These are phyloP conservation scores for Lithophane semibrunnea DNA, from an alignment of 2,888 invertebrate species.

Conservation along the genomic window DNA sequence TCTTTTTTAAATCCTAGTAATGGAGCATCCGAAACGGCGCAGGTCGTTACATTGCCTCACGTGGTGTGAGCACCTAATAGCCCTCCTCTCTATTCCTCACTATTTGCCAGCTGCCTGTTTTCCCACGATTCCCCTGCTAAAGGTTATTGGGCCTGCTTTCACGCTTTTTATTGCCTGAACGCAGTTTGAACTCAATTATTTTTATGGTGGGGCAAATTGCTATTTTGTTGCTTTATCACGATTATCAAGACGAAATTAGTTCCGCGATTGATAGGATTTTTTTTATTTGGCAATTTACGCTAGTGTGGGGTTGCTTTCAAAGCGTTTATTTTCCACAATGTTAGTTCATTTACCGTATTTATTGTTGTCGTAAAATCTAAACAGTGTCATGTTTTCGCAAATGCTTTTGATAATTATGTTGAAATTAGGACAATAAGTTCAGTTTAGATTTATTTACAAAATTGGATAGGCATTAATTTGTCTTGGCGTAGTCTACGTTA, in stretches of 20 bases:
- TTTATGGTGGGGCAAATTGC: constrained; percentile 90
- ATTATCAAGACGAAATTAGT: constrained; percentile 89
- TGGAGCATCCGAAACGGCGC: constrained; percentile 80
- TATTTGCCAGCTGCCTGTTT: constrained; percentile 84
- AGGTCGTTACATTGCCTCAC: constrained; percentile 83
- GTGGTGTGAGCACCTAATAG: constrained; percentile 85
- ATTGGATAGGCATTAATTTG: constrained; percentile 29
- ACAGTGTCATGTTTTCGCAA: constrained; percentile 22
- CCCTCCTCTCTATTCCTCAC: constrained; percentile 85
- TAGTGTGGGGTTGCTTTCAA: constrained; percentile 50
- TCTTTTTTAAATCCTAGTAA: constrained; percentile 77
- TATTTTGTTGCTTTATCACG: constrained; percentile 90
- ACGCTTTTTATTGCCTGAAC: constrained; percentile 90
- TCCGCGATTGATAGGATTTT: constrained; percentile 84
- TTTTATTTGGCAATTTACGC: constrained; percentile 72
- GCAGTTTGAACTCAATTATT: constrained; percentile 91
- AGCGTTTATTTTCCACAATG: constrained; percentile 54
- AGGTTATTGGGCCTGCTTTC: constrained; percentile 90
- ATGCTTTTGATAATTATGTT: constrained; percentile 32
- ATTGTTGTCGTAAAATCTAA: constrained; percentile 43
- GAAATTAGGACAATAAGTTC: constrained; percentile 21
- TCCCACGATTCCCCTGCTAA: constrained; percentile 87
- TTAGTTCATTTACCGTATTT: constrained; percentile 51
- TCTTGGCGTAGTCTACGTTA: constrained; percentile 20
- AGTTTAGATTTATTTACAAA: constrained; percentile 40